phyloP scores from a whole-genome alignment of 2,113 vertebrate species.

The Cavia aperea region DNA sequence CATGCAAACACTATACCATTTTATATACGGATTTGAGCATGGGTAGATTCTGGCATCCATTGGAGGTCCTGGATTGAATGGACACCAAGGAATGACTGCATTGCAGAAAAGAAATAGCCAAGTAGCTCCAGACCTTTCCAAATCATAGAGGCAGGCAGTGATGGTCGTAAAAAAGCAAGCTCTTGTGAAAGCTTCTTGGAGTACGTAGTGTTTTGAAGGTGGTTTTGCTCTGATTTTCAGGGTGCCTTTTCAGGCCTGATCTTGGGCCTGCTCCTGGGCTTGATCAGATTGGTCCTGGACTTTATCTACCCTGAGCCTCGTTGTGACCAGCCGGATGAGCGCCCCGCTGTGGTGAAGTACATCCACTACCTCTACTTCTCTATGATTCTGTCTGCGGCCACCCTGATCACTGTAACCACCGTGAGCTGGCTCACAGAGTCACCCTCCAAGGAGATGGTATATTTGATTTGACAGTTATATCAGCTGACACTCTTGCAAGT shows the following conservation, averaged over 20 bases:
- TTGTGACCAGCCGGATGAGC: constrained; percentile 82
- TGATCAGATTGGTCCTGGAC: constrained; percentile 87
- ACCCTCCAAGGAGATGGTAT: constrained; percentile 77
- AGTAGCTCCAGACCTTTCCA: background rate
- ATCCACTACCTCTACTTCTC: constrained; percentile 97
- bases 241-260: constrained; percentile 91
- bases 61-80: background rate
- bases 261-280: constrained; percentile 82
- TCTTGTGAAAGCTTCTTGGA: background rate
- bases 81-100: background rate
- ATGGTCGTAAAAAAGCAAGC: background rate
- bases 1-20: background rate
- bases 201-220: background rate
- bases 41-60: background rate
- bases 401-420: constrained; percentile 75
- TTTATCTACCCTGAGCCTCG: constrained; percentile 86
- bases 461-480: background rate
- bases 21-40: background rate
- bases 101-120: background rate
- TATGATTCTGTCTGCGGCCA: constrained; percentile 81
- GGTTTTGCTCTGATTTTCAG: constrained; percentile 68
- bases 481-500: background rate
- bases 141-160: background rate
- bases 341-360: constrained; percentile 82
- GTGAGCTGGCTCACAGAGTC: constrained; percentile 85